phyloP scores from a whole-genome alignment of 2,888 invertebrate species.

The Hedychridium roseum region DNA sequence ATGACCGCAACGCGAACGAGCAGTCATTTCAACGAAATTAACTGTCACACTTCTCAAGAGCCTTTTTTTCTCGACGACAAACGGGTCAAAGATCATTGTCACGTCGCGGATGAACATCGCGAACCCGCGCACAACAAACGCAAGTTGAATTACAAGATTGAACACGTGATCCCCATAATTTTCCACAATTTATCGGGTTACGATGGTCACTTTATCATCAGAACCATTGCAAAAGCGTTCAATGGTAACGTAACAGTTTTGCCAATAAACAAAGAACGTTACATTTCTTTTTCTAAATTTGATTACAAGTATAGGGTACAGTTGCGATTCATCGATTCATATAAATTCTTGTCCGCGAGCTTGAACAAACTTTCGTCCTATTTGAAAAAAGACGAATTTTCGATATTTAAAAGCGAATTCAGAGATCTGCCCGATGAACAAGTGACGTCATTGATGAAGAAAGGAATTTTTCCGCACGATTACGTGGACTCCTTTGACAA shows the following conservation, averaged over 20 bases:
- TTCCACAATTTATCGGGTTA: conserved; percentile 46
- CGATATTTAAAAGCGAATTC: conserved; percentile 1
- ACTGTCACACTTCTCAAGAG: conserved; percentile 18
- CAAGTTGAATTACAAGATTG: conserved; percentile 47
- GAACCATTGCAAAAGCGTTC: conserved; percentile 28
- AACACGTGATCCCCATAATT: conserved; percentile 42
- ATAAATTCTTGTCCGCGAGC: conserved; percentile 10
- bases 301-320: conserved; percentile 3
- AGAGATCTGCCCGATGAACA: conserved; percentile 9
- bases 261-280: conserved; percentile 44
- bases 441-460: conserved; percentile 23
- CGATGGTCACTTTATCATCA: conserved; percentile 38
- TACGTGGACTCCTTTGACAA: conserved; percentile 29
- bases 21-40: neutral
- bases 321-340: conserved; percentile 16
- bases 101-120: conserved; percentile 15
- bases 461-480: conserved; percentile 42
- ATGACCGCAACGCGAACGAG: neutral
- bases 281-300: no score
- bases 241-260: conserved; percentile 33
- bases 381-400: conserved; percentile 14
- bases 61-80: conserved; percentile 2
- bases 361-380: conserved; percentile 13
- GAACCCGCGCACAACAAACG: conserved; percentile 29
- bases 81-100: conserved; percentile 16